Percentiles rank a stretch among this genome's conserved stretches.
Conservation (phyloP, 2,888 invertebrate species). For the Mallateleia sp. region DNA sequence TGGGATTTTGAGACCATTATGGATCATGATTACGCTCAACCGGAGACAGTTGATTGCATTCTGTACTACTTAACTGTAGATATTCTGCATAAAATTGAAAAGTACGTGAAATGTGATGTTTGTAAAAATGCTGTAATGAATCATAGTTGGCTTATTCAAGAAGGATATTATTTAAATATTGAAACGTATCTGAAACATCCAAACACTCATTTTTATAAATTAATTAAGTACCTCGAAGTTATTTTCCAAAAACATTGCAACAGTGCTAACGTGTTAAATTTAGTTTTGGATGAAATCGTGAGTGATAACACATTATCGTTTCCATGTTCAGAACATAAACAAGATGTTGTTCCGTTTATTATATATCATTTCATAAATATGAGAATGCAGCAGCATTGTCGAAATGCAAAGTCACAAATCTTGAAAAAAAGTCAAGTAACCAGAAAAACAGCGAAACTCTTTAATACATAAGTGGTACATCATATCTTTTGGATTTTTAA, state of each 20-base stretch:
- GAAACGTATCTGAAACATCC: neutral
- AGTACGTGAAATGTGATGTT: neutral
- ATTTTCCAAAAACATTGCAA: slow-evolving; percentile 9
- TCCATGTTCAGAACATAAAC: neutral
- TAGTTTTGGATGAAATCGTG: neutral
- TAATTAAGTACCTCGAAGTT: neutral
- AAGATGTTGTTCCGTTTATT: neutral
- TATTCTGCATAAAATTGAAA: neutral
- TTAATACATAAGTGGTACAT: too few species aligned
- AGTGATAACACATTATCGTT: neutral
- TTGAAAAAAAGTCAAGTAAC: neutral
- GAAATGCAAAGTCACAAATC: neutral
- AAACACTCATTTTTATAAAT: slow-evolving; percentile 12
- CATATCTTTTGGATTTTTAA: too few species aligned
- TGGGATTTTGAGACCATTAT: slow-evolving; percentile 10
- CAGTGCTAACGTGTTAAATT: neutral
- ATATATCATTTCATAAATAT: neutral
- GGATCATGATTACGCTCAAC: slow-evolving; percentile 8
- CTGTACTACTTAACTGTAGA: slow-evolving; percentile 9
- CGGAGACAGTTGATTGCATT: slow-evolving; percentile 15
- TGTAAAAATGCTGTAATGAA: neutral
- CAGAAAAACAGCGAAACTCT: too few species aligned
- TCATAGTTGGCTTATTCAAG: neutral
- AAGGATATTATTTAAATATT: neutral
- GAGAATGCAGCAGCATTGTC: neutral